Evolutionary conservation across 2,888 invertebrate species (phyloP).

Genomic region (Malthinus flaveolus): DNA sequence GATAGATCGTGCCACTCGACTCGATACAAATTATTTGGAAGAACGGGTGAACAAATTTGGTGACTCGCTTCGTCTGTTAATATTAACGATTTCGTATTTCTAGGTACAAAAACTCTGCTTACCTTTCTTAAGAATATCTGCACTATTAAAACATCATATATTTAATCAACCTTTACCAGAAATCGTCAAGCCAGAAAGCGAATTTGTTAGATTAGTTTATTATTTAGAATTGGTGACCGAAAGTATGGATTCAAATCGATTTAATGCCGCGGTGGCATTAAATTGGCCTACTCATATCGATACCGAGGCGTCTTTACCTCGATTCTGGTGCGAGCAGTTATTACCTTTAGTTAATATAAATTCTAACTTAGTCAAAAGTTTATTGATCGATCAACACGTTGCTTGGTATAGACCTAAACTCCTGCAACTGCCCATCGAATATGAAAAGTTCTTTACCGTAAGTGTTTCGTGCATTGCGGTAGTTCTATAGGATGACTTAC

Average conservation of each 20-base stretch:
- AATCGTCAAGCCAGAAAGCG: constrained; percentile 65
- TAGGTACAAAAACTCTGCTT: constrained; percentile 78
- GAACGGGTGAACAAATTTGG: constrained; percentile 48
- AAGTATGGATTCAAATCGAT: constrained; percentile 67
- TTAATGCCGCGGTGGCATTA: constrained; percentile 66
- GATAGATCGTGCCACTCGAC: constrained; percentile 34
- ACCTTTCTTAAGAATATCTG: constrained; percentile 82
- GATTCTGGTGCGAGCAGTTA: constrained; percentile 71
- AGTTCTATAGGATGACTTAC: too few relatives aligned
- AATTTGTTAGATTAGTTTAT: constrained; percentile 77
- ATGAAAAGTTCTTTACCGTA: constrained; percentile 88
- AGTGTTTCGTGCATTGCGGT: constrained; percentile 29
- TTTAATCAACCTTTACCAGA: constrained; percentile 77
- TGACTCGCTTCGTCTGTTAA: not conserved
- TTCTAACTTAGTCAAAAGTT: constrained; percentile 64
- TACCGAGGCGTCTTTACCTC: constrained; percentile 57
- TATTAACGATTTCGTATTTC: not conserved
- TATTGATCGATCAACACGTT: constrained; percentile 74
- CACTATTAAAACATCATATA: constrained; percentile 73
- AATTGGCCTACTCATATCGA: constrained; percentile 59
- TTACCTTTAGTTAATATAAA: constrained; percentile 59
- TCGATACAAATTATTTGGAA: constrained; percentile 53
- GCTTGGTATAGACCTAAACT: constrained; percentile 82
- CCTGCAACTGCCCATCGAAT: constrained; percentile 83
- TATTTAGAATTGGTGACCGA: constrained; percentile 76